A percentile compares a stretch with the other conserved stretches of the same genome.
Conservation (phyloP, 1,140 invertebrate genomes). For the Papilio dardanus region DNA sequence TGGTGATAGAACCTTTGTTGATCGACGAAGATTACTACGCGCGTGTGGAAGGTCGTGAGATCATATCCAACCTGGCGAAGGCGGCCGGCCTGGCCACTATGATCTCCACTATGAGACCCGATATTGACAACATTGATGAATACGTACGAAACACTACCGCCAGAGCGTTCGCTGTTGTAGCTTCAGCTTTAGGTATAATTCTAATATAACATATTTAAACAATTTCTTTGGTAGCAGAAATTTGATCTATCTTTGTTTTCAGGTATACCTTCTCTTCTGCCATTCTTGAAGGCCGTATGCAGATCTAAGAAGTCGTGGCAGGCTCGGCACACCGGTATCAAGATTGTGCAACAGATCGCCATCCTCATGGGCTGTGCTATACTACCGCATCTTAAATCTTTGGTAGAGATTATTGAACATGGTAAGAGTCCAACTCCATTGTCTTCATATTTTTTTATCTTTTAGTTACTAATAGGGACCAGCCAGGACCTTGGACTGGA, state of each 20-base stretch:
- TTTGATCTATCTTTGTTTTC: constrained; percentile 40
- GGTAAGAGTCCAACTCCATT: constrained; percentile 84
- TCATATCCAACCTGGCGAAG: constrained; percentile 99
- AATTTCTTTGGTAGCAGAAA: neutral
- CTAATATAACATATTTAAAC: constrained; percentile 1
- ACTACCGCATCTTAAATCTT: constrained; percentile 97
- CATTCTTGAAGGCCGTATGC: constrained; percentile 99
- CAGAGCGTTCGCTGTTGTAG: constrained; percentile 99
- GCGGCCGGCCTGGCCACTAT: constrained; percentile 99
- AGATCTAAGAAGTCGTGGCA: constrained; percentile 99
- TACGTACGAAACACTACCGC: constrained; percentile 99
- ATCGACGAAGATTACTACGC: constrained; percentile 99
- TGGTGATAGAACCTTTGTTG: constrained; percentile 99
- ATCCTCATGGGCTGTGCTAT: constrained; percentile 99
- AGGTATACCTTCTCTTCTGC: constrained; percentile 96
- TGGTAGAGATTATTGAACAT: constrained; percentile 99
- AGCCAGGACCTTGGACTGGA: too few species aligned
- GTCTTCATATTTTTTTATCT: too few species aligned
- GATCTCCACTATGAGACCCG: constrained; percentile 99
- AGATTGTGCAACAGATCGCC: constrained; percentile 99
- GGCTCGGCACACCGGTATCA: constrained; percentile 99
- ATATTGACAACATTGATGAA: constrained; percentile 99
- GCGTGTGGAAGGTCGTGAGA: constrained; percentile 99
- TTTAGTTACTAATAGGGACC: too few species aligned
- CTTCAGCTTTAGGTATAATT: constrained; percentile 93